Conservation (phyloP, 2,113 vertebrate genomes). For the Gallinago paraguaiae region DNA sequence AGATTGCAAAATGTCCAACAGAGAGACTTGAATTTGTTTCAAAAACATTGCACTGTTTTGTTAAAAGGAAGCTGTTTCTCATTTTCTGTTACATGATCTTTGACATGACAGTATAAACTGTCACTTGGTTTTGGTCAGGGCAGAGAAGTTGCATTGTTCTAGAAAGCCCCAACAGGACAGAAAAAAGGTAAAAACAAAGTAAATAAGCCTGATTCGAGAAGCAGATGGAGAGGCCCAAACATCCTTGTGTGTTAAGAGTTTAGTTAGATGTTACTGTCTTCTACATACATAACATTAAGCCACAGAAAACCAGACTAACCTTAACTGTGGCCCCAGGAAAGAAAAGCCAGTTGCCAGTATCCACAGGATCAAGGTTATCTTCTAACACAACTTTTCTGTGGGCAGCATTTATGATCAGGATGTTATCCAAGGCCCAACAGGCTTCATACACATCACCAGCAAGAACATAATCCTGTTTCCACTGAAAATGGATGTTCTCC, state of each 20-base stretch:
- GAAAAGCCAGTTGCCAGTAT: constrained; percentile 98
- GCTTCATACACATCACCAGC: constrained; percentile 91
- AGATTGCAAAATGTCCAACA: background rate
- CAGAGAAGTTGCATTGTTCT: constrained; percentile 8
- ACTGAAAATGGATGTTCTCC: constrained; percentile 85
- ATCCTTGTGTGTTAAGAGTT: background rate
- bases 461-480: constrained; percentile 87
- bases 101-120: background rate
- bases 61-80: background rate
- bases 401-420: constrained; percentile 90
- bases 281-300: background rate
- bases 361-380: constrained; percentile 91
- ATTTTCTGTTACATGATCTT: constrained; percentile 26
- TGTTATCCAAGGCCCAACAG: constrained; percentile 95
- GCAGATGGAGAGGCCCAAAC: background rate
- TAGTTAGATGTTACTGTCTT: background rate
- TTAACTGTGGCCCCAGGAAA: constrained; percentile 97
- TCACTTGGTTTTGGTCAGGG: background rate
- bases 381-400: constrained; percentile 88
- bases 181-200: background rate
- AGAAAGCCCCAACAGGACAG: background rate
- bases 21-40: background rate
- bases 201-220: background rate
- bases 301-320: constrained; percentile 76
- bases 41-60: background rate